A percentile compares a stretch with the other conserved stretches of the same genome.
phyloP scores from a whole-genome alignment of 2,113 vertebrate genomes.

The Choloepus hoffmanni region DNA sequence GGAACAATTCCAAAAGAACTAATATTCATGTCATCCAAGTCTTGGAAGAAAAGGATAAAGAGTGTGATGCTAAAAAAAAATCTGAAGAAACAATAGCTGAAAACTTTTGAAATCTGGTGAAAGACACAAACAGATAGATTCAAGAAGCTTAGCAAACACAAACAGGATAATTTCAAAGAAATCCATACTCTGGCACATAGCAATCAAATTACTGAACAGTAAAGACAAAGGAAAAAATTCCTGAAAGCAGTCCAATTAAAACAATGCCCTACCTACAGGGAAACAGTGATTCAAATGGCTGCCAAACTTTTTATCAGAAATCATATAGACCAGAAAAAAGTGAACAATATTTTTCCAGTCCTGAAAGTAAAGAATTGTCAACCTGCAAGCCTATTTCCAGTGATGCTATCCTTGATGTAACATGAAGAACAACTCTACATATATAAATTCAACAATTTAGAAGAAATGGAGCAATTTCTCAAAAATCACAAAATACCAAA shows the following conservation, averaged over 20 bases:
- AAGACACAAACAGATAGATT: neutral
- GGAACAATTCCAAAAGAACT: neutral
- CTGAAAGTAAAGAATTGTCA: neutral
- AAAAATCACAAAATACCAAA: conserved; percentile 11
- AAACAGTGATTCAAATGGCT: neutral
- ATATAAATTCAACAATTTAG: neutral
- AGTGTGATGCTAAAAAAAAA: neutral
- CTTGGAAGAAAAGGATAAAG: neutral
- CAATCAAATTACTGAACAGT: neutral
- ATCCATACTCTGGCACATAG: neutral
- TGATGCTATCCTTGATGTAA: neutral
- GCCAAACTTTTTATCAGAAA: conserved; percentile 36
- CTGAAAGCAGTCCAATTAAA: neutral
- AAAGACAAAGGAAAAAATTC: neutral
- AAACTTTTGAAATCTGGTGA: neutral
- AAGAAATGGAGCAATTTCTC: neutral
- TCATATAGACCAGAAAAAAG: neutral
- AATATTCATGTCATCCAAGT: neutral
- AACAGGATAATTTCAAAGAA: neutral
- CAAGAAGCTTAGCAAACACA: neutral
- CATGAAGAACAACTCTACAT: neutral
- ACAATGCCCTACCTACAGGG: neutral
- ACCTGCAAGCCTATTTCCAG: neutral
- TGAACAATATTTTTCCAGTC: neutral
- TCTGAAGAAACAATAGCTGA: neutral